Evolutionary conservation across 2,113 vertebrate genomes (phyloP), one percentile per base, ranked within the genome.

Genomic region (Solea solea): DNA sequence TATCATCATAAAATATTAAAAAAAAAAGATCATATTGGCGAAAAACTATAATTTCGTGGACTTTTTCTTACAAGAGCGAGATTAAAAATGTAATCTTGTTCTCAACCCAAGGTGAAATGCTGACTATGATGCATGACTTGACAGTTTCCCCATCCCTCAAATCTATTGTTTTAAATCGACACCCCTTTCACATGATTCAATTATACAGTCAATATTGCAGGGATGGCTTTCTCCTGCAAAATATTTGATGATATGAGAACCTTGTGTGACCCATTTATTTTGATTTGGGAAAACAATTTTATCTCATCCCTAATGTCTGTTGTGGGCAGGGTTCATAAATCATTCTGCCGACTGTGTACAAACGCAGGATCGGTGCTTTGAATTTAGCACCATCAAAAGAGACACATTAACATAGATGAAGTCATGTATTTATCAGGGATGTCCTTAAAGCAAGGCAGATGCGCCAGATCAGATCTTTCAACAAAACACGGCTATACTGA

Each of bases 91-190:
- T 84, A 78, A 88, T 86, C 69, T 85, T 80, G 76, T 77, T 78
- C 60, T 70, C 59, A 80, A 87, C 67, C 72, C 50, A 27, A 81
- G 70, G 83, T 82, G 82, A 84, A 82, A 85, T 13, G 73, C 86
- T 87, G 88, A 87, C 84, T 83, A 68, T 91, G 88, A 93, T 90
- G 76, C 87, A 92, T 88, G 87, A 88, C 76, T 83, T 87, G 86
- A 89, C 83, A 87, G 84, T 86, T 88, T 88, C 82, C 86, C 71
- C 86, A 93, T 89, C 84, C 84, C 68, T 80, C 79, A 90, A 95
- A 94, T 94, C 93, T 93, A 94, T 96, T 95, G 92, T 93, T 95
- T 95, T 92, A 92, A 92, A 95, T 94, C 85, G 78, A 87, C 88
- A 82, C 79, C 86, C 90, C 93, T 85, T 91, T 86, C 78, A 88